phyloP scores from a whole-genome alignment of 1,140 invertebrate genomes.

The Saccostrea echinata region DNA sequence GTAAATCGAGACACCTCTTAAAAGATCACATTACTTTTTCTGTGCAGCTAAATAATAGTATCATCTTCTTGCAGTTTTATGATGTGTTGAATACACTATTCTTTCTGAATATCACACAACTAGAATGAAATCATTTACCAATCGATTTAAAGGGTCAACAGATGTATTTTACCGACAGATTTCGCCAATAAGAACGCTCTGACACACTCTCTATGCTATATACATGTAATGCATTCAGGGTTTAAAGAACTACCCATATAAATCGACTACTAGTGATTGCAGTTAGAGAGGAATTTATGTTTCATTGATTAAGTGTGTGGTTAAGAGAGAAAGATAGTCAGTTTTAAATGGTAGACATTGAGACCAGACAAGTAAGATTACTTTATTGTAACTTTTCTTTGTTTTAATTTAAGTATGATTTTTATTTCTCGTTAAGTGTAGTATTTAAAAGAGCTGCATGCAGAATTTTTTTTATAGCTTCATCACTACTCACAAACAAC shows the following conservation, averaged over 20 bases:
- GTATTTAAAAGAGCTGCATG: too few species aligned
- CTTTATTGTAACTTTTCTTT: too few species aligned
- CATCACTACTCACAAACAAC: too few species aligned
- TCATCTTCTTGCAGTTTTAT: background rate
- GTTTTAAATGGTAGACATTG: too few species aligned
- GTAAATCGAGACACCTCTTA: background rate
- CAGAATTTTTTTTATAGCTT: too few species aligned
- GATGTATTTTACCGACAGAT: constrained; percentile 23
- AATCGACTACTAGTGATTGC: background rate
- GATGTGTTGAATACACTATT: background rate
- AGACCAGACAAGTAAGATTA: too few species aligned
- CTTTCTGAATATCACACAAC: background rate
- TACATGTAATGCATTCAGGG: too few species aligned
- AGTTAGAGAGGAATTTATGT: background rate
- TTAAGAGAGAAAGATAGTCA: background rate
- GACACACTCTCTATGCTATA: background rate
- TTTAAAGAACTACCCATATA: too few species aligned
- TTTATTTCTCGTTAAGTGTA: too few species aligned
- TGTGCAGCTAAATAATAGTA: background rate
- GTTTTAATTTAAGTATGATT: too few species aligned
- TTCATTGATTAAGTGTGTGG: background rate
- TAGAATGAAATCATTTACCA: background rate
- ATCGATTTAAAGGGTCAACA: constrained; percentile 8
- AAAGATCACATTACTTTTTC: background rate
- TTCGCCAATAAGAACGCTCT: background rate